Base-by-base conservation (phyloP, 1,140 invertebrate species). In the Lordiphosa collinella region DNA sequence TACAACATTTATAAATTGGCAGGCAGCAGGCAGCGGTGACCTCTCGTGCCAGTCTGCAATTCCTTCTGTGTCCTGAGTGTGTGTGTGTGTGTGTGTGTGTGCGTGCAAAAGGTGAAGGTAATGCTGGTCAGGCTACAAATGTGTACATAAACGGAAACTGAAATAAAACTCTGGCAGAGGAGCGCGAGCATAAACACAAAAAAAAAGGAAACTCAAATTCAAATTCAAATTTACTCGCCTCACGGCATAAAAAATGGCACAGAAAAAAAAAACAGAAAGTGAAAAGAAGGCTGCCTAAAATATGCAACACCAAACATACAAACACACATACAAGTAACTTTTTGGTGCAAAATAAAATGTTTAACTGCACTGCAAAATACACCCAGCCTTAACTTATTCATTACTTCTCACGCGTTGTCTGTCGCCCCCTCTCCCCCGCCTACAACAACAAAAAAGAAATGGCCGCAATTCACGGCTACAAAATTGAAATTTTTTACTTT, bases 1-100 rank as follows among this genome's bases (percentile, higher is more conserved):
- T 60, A 65, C 75, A 80, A 63, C 66, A 80, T 80, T 76, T 80
- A 56, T 82, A 82, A 82, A 82, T 80, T 82, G 71, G 55, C 68
- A 61, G 56, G 53, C 60, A 57, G 46, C 31, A 18, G 16, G 16
- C 22, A 47, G 44, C 56, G 53, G 64, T 80, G 75, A 80, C 75
- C 75, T 80, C 69, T 80, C 54, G 40, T 67, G 67, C 66, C 71
- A 67, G 76, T 63, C 62, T 43, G 16, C 34, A 59, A 12, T 50
- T 61, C 43, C 41, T 25, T 31, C 36, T 52, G 11, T 36, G 7
- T n/a, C n/a, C n/a, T n/a, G n/a, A n/a, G n/a, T n/a, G n/a, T n/a
- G n/a, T 41, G 16, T 56, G 22, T 43, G 22, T 60, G 10, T 52
- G n/a, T 40, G 12, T 57, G 37, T 66, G 53, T 51, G 52, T 70